Base-by-base conservation (phyloP, 2,888 invertebrate species). In the Hypena proboscidalis region DNA sequence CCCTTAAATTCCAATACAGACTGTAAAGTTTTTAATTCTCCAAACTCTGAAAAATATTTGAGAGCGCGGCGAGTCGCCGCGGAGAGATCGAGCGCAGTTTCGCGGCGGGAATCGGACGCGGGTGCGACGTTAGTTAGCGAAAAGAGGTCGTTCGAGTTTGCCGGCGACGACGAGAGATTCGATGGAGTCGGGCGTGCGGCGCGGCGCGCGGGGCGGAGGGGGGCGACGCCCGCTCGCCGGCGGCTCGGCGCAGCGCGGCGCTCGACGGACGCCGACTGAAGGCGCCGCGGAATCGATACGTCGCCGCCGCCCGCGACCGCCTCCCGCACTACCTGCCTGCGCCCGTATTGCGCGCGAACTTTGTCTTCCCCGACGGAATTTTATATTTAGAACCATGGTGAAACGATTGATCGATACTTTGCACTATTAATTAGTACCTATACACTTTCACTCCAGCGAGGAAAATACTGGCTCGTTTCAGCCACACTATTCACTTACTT, bases 351-450 rank as follows among this genome's bases (percentile, higher is more conserved):
- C 90, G 90, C 90, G 90, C 89, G 85, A 90, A 90, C 88, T 90
- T 90, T 85, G 89, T 88, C 88, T 89, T 89, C 81, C 85, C 85
- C 83, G 75, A 83, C 83, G 81, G 83, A 85, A 89, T 89, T 90
- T 90, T 90, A 90, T 90, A 90, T 90, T 90, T 89, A 90, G 90
- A 88, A 83, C 82, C 88, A 87, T 86, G 87, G 85, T 86, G 84
- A 86, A 89, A 85, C 85, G 82, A 89, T 86, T 90, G 85, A 90
- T 90, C 90, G 82, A 89, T 90, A 88, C 84, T 88, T 87, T 86
- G 85, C 89, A 88, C 87, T 86, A 85, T 83, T 83, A 84, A 86
- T 88, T 88, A 85, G 74, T 71, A 57, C 58, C 52, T 52, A 56
- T 44, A 68, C 74, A 88, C 86, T 85, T 85, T 85, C 85, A 75